Base-by-base conservation (phyloP, 2,113 vertebrate genomes). In the Macquaria australasica region DNA sequence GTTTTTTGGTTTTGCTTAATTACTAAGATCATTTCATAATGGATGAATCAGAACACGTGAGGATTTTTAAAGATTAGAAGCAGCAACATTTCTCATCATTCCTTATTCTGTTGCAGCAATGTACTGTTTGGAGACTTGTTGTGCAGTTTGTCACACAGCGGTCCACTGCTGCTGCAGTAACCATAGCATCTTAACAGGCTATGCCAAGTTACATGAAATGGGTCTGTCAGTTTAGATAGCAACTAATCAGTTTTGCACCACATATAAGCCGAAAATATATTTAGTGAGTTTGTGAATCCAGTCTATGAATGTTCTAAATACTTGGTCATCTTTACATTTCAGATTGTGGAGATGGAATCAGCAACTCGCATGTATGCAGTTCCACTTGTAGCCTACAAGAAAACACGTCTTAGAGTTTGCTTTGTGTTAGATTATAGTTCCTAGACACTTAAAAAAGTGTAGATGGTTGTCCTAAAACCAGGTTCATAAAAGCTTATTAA, bases 281-380 rank as follows among this genome's bases (percentile, higher is more conserved):
- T 66, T 41, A 25, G 12, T 31, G 7, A 31, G 23, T 48, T 58
- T 56, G 3, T 64, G 2, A 48, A 41, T 53, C 4, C 8, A 23
- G 1, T 64, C 2, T 28, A 39, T 16, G 63, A 41, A 58, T 71
- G 5, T 77, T 31, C 25, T 80, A 16, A 72, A 50, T 12, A n/a
- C 15, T 48, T 53, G 0, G 0, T 70, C 0, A 8, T 77, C 25
- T 81, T 14, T 90, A 0, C 34, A 41, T 90, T 87, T 75, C 81
- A 92, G 88, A 70, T 56, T 41, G 39, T 39, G 67, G 34, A 50
- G 50, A 71, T 3, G 16, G 51, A 81, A 67, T 66, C 21, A 59
- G 20, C 69, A 39, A 11, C 25, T 50, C 3, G 5, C 8, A 3
- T 12, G 8, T 23, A 28, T 41, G n/a, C 63, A 78, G 73, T 37